Evolutionary conservation across 2,797 vertebrate genomes (phyloP).

Genomic region (Mustela erminea): DNA sequence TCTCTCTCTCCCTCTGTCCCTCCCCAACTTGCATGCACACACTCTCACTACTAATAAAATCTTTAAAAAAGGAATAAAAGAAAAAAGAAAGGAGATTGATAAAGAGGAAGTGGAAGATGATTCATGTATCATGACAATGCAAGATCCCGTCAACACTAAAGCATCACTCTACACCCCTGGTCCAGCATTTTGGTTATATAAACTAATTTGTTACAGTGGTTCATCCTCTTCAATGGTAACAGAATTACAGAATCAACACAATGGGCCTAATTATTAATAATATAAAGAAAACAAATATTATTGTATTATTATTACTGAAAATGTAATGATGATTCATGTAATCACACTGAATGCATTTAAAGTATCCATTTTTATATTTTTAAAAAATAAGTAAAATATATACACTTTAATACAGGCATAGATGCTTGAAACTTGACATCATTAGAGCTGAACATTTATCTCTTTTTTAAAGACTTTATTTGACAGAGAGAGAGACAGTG

Average conservation of each 20-base stretch:
- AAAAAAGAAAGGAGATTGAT: not conserved
- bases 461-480: too few relatives aligned
- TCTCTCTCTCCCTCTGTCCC: too few relatives aligned
- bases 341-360: not conserved
- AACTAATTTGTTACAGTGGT: not conserved
- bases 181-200: not conserved
- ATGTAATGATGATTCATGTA: not conserved
- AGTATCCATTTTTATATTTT: not conserved
- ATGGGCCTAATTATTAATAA: not conserved
- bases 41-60: too few relatives aligned
- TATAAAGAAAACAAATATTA: not conserved
- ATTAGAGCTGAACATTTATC: not conserved
- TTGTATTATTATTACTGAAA: not conserved
- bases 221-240: not conserved
- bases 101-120: not conserved
- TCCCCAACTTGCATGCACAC: too few relatives aligned
- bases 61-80: too few relatives aligned
- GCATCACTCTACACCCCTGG: fast-evolving
- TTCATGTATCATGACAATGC: not conserved
- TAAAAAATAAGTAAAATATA: not conserved
- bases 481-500: too few relatives aligned
- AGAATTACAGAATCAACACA: not conserved
- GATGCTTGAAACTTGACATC: not conserved
- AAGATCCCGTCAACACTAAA: not conserved
- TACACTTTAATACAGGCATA: not conserved